These are phyloP conservation scores for Ellobius talpinus DNA, from an alignment of 2,113 vertebrate species.

Conservation along the genomic window DNA sequence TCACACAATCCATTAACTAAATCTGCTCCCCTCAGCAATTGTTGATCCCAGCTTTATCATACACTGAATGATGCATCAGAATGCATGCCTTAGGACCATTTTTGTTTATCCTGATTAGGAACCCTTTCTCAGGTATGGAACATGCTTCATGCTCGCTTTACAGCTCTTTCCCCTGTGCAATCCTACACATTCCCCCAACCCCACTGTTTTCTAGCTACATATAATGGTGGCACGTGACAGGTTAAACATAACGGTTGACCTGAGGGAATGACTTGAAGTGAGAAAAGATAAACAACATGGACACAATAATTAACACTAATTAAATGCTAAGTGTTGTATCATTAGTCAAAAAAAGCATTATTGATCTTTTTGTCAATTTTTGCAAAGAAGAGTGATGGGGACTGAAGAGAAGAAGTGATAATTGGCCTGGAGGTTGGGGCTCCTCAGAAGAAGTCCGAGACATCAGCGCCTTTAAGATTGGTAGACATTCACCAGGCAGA, in stretches of 20 bases:
- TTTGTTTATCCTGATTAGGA: neutral
- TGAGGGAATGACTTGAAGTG: neutral
- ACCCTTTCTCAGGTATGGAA: neutral
- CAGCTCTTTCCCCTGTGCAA: neutral
- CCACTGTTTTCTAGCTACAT: neutral
- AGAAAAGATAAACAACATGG: neutral
- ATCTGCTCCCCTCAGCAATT: neutral
- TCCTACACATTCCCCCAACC: neutral
- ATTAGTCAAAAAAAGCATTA: neutral
- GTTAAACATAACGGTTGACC: neutral
- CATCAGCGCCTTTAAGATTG: neutral
- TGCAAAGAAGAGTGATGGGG: neutral
- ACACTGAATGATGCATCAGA: neutral
- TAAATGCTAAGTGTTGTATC: neutral
- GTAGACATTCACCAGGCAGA: neutral
- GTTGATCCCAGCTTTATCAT: neutral
- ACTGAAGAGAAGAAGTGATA: neutral
- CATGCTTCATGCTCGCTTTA: neutral
- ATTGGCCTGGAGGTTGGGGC: no score
- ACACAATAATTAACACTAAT: neutral
- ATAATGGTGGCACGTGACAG: neutral
- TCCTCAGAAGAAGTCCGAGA: neutral
- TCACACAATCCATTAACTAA: neutral
- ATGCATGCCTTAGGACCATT: neutral
- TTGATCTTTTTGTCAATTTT: neutral